phyloP scores from a whole-genome alignment of 2,797 vertebrate genomes.

The Artibeus jamaicensis region DNA sequence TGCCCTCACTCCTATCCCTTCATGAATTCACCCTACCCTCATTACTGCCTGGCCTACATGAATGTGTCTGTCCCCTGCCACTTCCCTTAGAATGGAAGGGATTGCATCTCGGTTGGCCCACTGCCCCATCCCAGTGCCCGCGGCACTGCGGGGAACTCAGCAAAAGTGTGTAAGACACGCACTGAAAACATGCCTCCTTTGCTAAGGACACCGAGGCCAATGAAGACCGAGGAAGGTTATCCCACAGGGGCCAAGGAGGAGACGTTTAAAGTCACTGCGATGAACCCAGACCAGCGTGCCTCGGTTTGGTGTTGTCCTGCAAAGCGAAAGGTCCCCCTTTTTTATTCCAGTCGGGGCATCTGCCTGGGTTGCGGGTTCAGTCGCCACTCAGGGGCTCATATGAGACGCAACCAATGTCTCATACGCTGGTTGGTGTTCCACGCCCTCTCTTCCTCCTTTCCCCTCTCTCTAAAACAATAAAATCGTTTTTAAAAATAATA shows the following conservation, averaged over 20 bases:
- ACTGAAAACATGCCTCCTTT: neutral
- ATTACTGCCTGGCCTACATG: neutral
- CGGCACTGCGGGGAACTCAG: neutral
- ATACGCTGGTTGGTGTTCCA: neutral
- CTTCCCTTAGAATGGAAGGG: neutral
- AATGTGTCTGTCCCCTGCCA: neutral
- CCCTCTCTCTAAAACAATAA: neutral
- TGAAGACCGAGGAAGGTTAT: neutral
- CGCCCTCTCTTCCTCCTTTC: neutral
- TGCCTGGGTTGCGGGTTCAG: neutral
- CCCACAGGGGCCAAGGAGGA: neutral
- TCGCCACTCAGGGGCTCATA: too few species aligned
- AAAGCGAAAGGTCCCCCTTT: neutral
- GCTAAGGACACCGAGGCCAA: neutral
- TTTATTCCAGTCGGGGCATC: neutral
- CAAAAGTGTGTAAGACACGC: neutral
- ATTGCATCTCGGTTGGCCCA: neutral
- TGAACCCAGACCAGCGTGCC: neutral
- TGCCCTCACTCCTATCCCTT: neutral
- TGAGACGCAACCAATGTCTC: too few species aligned
- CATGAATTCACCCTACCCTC: neutral
- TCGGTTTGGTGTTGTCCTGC: neutral
- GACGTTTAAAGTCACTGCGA: neutral
- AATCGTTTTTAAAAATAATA: neutral
- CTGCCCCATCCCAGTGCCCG: neutral